phyloP scores from a whole-genome alignment of 53 echinoderm and acorn worm species.

The Paracentrotus lividus region DNA sequence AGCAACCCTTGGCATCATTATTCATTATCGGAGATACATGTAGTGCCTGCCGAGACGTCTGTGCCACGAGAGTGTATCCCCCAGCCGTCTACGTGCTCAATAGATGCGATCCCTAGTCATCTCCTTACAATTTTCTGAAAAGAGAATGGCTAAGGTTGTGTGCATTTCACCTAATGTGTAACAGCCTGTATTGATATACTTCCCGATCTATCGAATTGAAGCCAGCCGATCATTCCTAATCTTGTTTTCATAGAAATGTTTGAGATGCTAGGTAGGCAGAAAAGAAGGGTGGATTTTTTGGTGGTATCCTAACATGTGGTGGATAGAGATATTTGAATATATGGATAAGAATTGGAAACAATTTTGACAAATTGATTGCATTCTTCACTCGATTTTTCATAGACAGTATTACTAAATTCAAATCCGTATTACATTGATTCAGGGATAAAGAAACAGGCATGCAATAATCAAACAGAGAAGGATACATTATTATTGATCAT shows the following conservation, averaged over 20 bases:
- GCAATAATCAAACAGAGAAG: no score
- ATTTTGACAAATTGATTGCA: no score
- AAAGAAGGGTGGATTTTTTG: not conserved
- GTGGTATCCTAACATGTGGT: not conserved
- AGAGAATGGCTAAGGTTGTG: conserved; percentile 3
- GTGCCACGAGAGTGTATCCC: not conserved
- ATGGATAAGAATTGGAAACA: no score
- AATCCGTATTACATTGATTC: no score
- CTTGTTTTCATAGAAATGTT: not conserved
- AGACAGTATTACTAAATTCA: no score
- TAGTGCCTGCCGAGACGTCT: conserved; percentile 8
- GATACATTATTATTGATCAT: no score
- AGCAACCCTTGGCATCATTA: not conserved
- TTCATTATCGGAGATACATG: conserved; percentile 21
- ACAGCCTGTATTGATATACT: conserved; percentile 19
- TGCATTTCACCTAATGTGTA: conserved; percentile 35
- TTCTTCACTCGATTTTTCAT: no score
- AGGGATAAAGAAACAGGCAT: no score
- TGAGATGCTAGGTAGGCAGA: not conserved
- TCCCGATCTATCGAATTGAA: not conserved
- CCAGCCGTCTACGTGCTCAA: not conserved
- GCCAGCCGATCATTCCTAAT: conserved; percentile 17
- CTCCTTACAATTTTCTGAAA: not conserved
- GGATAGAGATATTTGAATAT: no score
- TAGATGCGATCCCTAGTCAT: not conserved